phyloP scores from a whole-genome alignment of 2,797 vertebrate species.

The Sus cebifrons region DNA sequence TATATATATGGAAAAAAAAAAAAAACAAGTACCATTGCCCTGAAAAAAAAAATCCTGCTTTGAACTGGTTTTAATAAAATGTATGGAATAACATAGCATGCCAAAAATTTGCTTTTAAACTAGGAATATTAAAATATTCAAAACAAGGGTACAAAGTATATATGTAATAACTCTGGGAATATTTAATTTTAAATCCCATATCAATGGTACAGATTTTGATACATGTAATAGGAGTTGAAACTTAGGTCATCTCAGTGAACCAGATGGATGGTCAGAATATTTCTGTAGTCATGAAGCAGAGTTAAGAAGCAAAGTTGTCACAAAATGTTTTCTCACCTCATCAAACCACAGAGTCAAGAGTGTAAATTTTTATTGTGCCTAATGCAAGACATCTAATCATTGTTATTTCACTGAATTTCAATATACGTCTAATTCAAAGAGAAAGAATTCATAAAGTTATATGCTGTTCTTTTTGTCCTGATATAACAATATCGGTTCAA shows the following conservation, averaged over 20 bases:
- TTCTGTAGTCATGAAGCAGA: constrained; percentile 84
- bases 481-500: constrained; percentile 48
- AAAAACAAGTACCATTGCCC: too few species aligned
- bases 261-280: constrained; percentile 65
- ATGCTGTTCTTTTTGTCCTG: constrained; percentile 36
- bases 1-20: too few species aligned
- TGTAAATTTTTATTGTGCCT: constrained; percentile 59
- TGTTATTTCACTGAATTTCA: constrained; percentile 74
- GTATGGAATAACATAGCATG: neutral
- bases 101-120: constrained; percentile 43
- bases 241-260: constrained; percentile 74
- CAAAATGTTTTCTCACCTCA: constrained; percentile 73
- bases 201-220: neutral
- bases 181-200: constrained; percentile 64
- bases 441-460: constrained; percentile 52
- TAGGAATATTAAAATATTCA: constrained; percentile 49
- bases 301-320: constrained; percentile 73
- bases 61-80: constrained; percentile 62
- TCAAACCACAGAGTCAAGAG: constrained; percentile 53
- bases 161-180: neutral
- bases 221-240: constrained; percentile 33
- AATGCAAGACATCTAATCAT: constrained; percentile 52
- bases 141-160: neutral
- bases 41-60: neutral
- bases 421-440: constrained; percentile 51